phyloP scores from a whole-genome alignment of 2,888 invertebrate species.

The Brachyopa scutellaris region DNA sequence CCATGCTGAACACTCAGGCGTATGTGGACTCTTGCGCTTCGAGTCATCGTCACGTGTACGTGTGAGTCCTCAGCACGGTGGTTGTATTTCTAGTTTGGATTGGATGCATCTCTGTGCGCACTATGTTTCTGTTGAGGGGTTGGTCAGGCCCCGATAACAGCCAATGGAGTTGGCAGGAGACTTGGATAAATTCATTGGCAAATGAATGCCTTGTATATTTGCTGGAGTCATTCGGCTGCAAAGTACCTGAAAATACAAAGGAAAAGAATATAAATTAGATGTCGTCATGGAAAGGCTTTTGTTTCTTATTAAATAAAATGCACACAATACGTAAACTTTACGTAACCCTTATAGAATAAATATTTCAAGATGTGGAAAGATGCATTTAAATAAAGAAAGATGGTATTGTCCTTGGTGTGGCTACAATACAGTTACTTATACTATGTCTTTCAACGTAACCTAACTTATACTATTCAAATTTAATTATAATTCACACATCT shows the following conservation, averaged over 20 bases:
- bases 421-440: too few species aligned
- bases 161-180: conserved; percentile 72
- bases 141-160: conserved; percentile 67
- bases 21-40: conserved; percentile 72
- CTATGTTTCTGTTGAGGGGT: conserved; percentile 37
- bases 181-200: conserved; percentile 71
- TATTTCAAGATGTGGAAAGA: too few species aligned
- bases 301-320: too few species aligned
- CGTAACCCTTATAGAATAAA: too few species aligned
- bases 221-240: conserved; percentile 56
- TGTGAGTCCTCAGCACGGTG: conserved; percentile 68
- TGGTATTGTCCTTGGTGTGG: too few species aligned
- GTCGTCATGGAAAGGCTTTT: too few species aligned
- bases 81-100: conserved; percentile 44
- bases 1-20: conserved; percentile 68
- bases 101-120: conserved; percentile 66
- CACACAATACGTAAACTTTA: too few species aligned
- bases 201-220: conserved; percentile 65
- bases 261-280: neutral
- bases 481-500: too few species aligned
- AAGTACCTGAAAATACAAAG: conserved; percentile 37
- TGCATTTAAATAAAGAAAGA: too few species aligned
- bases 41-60: conserved; percentile 63
- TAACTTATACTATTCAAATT: too few species aligned
- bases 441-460: too few species aligned